phyloP scores from a whole-genome alignment of 2,797 vertebrate species.

The Acestrorhynchus altus region DNA sequence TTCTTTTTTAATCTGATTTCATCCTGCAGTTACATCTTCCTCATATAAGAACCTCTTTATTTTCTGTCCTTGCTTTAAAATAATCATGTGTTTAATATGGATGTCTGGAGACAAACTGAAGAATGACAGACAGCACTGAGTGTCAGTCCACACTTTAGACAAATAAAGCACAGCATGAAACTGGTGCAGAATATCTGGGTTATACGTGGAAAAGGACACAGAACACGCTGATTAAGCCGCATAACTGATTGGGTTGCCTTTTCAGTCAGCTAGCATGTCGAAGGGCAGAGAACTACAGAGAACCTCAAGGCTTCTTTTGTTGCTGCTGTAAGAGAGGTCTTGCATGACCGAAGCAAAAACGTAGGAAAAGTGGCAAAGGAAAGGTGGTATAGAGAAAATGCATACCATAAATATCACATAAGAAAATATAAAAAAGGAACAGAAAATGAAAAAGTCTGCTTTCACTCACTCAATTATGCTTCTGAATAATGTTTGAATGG shows the following conservation, averaged over 20 bases:
- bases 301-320: background rate
- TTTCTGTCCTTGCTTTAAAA: too few species aligned
- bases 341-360: background rate
- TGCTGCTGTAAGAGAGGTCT: background rate
- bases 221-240: too few species aligned
- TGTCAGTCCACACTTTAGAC: background rate
- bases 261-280: background rate
- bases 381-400: background rate
- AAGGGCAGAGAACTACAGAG: background rate
- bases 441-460: background rate
- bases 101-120: background rate
- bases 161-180: background rate
- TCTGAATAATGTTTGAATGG: background rate
- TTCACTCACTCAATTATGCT: background rate
- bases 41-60: background rate
- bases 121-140: background rate
- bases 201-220: too few species aligned
- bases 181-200: background rate
- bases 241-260: background rate
- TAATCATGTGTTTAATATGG: background rate
- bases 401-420: background rate
- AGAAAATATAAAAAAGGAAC: background rate
- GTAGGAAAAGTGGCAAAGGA: background rate
- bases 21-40: background rate
- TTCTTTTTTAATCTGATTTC: background rate